phyloP scores from a whole-genome alignment of 2,888 invertebrate genomes.

The Macrosiphum euphorbiae region DNA sequence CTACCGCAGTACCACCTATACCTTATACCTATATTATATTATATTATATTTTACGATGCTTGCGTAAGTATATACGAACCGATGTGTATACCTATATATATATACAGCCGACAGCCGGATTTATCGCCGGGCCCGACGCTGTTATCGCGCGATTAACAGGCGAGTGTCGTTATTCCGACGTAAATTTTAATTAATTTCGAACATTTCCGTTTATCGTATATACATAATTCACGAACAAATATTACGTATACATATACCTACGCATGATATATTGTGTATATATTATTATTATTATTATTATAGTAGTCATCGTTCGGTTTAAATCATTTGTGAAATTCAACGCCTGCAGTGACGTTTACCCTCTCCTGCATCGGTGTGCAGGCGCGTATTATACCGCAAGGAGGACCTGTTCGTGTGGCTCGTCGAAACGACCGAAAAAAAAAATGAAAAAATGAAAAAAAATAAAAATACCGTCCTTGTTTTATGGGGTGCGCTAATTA shows the following conservation, averaged over 20 bases:
- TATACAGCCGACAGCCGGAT: constrained; percentile 14
- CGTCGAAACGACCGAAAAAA: constrained; percentile 40
- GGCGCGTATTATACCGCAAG: background rate
- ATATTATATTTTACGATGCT: background rate
- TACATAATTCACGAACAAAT: constrained; percentile 19
- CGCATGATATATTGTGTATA: background rate
- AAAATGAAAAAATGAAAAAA: background rate
- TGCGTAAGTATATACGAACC: background rate
- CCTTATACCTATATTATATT: background rate
- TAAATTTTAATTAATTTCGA: constrained; percentile 56
- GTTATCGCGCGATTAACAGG: constrained; percentile 38
- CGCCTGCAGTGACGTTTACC: constrained; percentile 46
- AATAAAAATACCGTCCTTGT: constrained; percentile 24
- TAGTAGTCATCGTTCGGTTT: constrained; percentile 33
- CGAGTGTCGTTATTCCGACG: constrained; percentile 55
- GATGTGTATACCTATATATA: background rate
- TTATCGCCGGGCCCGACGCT: constrained; percentile 17
- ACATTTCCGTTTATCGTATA: background rate
- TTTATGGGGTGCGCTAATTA: constrained; percentile 59
- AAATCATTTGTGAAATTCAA: constrained; percentile 58
- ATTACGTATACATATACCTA: background rate
- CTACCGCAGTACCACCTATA: background rate
- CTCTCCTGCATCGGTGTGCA: background rate
- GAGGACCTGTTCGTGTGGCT: constrained; percentile 26
- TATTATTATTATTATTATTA: constrained; percentile 11